Base-by-base conservation (phyloP, 2,888 invertebrate species). In the Lasius platythorax region DNA sequence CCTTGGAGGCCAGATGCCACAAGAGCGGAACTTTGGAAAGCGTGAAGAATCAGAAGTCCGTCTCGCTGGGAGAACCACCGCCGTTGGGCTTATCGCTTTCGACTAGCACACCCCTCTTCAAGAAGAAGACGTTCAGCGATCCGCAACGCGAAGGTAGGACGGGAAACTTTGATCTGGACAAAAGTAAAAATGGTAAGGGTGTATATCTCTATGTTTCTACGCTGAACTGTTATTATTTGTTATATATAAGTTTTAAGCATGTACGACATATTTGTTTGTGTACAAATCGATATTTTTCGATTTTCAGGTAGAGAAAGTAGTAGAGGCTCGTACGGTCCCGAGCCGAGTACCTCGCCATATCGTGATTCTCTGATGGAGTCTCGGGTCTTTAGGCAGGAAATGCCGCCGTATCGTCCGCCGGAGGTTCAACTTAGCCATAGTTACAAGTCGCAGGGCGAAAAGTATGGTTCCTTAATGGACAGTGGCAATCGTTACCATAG, bases 81-180 rank as follows among this genome's bases (percentile, higher is more conserved):
- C 95, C 95, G 85, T 93, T 96, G 82, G 96, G 95, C 40, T 86
- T 95, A 50, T 93, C 94, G 76, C 91, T 96, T 91, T 97, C 97
- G 67, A 96, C 97, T 64, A 97, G 97, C 91, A 97, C 97, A 82
- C 97, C 97, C 18, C 96, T 97, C 88, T 95, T 97, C 86, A 96
- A 96, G 93, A 96, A 96, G 94, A 96, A 96, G 92, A 90, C 92
- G 8, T 94, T 93, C 28, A 87, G 85, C 4, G 95, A 95, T 23
- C 93, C 95, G 2, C 95, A 94, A 81, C 91, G 93, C 23, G 94
- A 94, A 74, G 87, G 87, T 9, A 92, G 93, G 37, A 90, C 87
- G 12, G 91, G 90, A 5, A 93, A 93, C 78, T 76, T 92, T 50
- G 93, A 94, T 5, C 83, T 92, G 75, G 94, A 94, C 30, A 93